Conservation (phyloP, 2,113 vertebrate genomes). For the Xyliphius kryptos region DNA sequence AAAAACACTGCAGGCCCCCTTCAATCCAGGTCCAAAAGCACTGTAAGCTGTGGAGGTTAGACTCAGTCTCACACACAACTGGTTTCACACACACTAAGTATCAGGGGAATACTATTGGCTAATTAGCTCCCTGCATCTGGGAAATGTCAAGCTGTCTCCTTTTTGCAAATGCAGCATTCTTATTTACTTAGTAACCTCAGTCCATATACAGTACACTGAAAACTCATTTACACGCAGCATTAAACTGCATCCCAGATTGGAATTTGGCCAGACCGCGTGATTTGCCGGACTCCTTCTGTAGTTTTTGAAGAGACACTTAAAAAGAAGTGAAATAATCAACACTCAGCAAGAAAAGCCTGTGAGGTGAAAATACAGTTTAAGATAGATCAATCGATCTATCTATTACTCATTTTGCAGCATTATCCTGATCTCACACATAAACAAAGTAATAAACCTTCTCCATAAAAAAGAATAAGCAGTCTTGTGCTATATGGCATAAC, state of each 20-base stretch:
- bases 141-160: conserved; percentile 77
- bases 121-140: conserved; percentile 83
- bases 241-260: conserved; percentile 6
- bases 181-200: conserved; percentile 74
- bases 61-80: conserved; percentile 31
- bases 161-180: conserved; percentile 69
- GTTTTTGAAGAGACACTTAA: conserved; percentile 8
- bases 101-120: conserved; percentile 73
- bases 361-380: neutral
- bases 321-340: neutral
- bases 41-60: conserved; percentile 54
- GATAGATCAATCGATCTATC: too few relatives aligned
- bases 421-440: too few relatives aligned
- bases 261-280: conserved; percentile 9
- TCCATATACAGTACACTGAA: conserved; percentile 51
- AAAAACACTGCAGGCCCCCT: conserved; percentile 52
- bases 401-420: too few relatives aligned
- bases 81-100: conserved; percentile 72
- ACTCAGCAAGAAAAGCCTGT: neutral
- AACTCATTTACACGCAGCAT: conserved; percentile 26
- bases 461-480: too few relatives aligned
- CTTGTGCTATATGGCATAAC: too few relatives aligned
- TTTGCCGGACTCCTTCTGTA: neutral
- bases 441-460: too few relatives aligned
- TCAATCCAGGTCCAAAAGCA: conserved; percentile 55